Percentiles rank a stretch among this genome's conserved stretches.
Conservation (phyloP, 2,888 invertebrate species). For the Brachyptera risi region DNA sequence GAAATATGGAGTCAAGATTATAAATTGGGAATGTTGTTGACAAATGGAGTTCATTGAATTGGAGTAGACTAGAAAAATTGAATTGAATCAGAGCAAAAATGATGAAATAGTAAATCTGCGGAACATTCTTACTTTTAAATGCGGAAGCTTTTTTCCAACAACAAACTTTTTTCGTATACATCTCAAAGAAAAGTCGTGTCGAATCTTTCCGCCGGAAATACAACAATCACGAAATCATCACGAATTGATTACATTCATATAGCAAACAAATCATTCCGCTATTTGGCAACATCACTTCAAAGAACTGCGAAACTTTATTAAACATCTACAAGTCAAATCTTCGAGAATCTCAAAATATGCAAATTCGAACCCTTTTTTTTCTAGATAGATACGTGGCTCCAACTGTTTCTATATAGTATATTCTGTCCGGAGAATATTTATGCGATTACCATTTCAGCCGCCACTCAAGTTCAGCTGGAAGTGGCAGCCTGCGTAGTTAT, state of each 20-base stretch:
- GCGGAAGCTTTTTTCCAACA: too few species aligned
- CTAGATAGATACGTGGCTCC: slow-evolving; percentile 8
- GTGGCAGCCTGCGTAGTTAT: too few species aligned
- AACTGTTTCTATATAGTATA: slow-evolving; percentile 17
- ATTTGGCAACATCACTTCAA: not conserved
- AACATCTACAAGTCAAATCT: slow-evolving; percentile 26
- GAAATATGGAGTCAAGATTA: too few species aligned
- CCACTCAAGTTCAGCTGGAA: not conserved
- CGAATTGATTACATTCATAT: not conserved
- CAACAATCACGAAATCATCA: not conserved
- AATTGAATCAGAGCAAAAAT: too few species aligned
- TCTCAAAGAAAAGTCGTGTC: too few species aligned
- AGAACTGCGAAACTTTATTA: not conserved
- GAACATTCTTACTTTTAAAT: too few species aligned
- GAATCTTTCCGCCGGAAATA: too few species aligned
- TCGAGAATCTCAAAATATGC: slow-evolving; percentile 14
- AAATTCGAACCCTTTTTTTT: slow-evolving; percentile 6
- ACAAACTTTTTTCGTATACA: too few species aligned
- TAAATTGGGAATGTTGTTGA: too few species aligned
- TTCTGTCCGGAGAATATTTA: slow-evolving; percentile 11
- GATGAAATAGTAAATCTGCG: too few species aligned
- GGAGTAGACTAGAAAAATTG: too few species aligned
- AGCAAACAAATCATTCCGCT: slow-evolving; percentile 5
- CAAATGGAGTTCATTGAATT: too few species aligned
- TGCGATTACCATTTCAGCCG: slow-evolving; percentile 13